Evolutionary conservation across 2,113 vertebrate genomes (phyloP).

Genomic region (Pimephales promelas): DNA sequence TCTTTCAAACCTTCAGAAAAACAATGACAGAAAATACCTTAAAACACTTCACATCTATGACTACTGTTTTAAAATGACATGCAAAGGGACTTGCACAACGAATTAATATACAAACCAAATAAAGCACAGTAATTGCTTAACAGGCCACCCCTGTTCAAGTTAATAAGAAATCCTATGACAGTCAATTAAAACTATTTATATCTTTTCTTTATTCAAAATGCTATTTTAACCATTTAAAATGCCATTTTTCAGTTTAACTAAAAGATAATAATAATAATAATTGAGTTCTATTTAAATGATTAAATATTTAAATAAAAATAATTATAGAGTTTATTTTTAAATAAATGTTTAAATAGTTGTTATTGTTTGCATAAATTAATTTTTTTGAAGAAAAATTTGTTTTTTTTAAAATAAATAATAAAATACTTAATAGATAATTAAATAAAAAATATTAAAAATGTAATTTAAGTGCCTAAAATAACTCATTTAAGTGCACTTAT

Average conservation of each 20-base stretch:
- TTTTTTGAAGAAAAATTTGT: not conserved
- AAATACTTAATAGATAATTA: not conserved
- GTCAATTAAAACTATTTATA: not conserved
- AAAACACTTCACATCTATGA: not conserved
- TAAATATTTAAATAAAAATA: no score
- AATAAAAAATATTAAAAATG: no score
- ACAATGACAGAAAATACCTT: not conserved
- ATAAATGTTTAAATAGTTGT: not conserved
- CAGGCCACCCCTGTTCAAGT: not conserved
- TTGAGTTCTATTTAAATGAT: no score
- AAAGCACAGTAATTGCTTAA: not conserved
- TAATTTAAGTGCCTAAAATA: no score
- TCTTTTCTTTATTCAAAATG: not conserved
- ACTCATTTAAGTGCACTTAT: not conserved
- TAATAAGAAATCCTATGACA: not conserved
- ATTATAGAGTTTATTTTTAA: no score
- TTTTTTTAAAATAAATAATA: not conserved
- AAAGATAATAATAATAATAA: no score
- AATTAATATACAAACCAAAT: not conserved
- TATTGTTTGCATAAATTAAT: not conserved
- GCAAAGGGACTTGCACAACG: not conserved
- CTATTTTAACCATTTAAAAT: no score
- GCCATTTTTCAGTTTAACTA: not conserved
- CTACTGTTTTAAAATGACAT: not conserved
- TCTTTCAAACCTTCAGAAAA: conserved; percentile 82